Base-by-base conservation (phyloP, 2,113 vertebrate species). In the Myanophis thanlyinensis region DNA sequence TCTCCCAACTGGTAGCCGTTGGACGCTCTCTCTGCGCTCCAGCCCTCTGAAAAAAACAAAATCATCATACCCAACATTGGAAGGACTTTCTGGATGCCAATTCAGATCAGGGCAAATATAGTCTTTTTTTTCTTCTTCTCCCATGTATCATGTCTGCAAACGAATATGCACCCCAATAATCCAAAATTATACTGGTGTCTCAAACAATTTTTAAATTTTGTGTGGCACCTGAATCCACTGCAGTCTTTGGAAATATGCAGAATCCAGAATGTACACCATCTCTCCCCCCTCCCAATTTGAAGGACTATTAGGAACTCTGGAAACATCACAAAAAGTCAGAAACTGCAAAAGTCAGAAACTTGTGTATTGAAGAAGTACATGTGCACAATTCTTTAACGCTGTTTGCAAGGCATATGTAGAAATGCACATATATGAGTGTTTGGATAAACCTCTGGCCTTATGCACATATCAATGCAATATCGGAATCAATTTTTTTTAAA, bases 21-120 rank as follows among this genome's bases (percentile, higher is more conserved):
- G 3, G 95, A 96, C 7, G 2, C 1, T 25, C 93, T 95, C 90
- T 95, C 88, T 0, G 85, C 0, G 0, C 92, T 95, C 95, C 96
- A 96, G 92, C 95, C 96, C 1, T 93, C 96, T 97, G 92, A 9
- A 94, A 9, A 94, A 93, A 46, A 6, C 86, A 18, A 89, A 35
- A 25, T 2, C 0, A 18, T 40, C 30, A n/a, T 23, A n/a, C 27
- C 48, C 18, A 52, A 67, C 48, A 10, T 30, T 30, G 12, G 59
- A 53, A 44, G 13, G 11, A 27, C 5, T 80, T 80, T 35, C 44
- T 80, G 35, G 35, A 44, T 80, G 73, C 35, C 35, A 40, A 40
- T 80, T 80, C 73, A 80, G 35, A 80, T 80, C 35, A 40, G 35
- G 48, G 13, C 85, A 87, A 22, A 80, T 1, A 80, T 1, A 9